A percentile compares a stretch with the other conserved stretches of the same genome.
These are phyloP conservation scores for Brachylomia viminalis DNA, from an alignment of 2,888 invertebrate species.

Conservation along the genomic window DNA sequence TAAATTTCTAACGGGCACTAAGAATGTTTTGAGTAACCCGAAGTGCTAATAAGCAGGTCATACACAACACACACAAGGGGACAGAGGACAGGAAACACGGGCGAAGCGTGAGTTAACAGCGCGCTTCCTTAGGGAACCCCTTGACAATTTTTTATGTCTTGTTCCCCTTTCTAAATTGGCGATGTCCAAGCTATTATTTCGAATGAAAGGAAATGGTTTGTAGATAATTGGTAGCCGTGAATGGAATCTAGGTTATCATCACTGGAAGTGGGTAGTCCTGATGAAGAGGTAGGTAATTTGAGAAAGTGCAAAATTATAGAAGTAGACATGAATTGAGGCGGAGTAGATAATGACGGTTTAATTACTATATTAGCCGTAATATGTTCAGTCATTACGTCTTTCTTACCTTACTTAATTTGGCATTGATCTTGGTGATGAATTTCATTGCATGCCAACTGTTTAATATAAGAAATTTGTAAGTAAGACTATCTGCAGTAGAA, in stretches of 20 bases:
- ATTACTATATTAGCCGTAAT: slow-evolving; percentile 16
- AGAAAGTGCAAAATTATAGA: slow-evolving; percentile 45
- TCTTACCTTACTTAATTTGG: background rate
- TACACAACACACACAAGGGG: slow-evolving; percentile 77
- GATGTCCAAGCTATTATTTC: slow-evolving; percentile 61
- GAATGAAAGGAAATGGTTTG: slow-evolving; percentile 59
- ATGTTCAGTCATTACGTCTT: background rate
- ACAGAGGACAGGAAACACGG: slow-evolving; percentile 85
- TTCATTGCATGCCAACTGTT: background rate
- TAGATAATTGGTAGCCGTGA: slow-evolving; percentile 44
- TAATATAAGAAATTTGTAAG: background rate
- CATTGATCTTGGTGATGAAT: background rate
- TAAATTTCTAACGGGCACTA: slow-evolving; percentile 67
- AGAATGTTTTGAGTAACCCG: slow-evolving; percentile 74
- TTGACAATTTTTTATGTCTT: slow-evolving; percentile 74
- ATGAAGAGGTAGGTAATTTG: slow-evolving; percentile 47
- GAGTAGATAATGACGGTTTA: slow-evolving; percentile 28
- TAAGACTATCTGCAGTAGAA: background rate
- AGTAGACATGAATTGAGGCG: slow-evolving; percentile 1
- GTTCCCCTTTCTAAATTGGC: slow-evolving; percentile 76
- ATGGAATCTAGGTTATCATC: slow-evolving; percentile 39
- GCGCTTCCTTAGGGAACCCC: slow-evolving; percentile 84
- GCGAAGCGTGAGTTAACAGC: slow-evolving; percentile 86
- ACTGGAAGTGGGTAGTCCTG: slow-evolving; percentile 59
- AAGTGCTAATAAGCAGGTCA: slow-evolving; percentile 80